These are phyloP conservation scores for Hestina assimilis DNA, from an alignment of 1,140 invertebrate genomes.

Conservation along the genomic window DNA sequence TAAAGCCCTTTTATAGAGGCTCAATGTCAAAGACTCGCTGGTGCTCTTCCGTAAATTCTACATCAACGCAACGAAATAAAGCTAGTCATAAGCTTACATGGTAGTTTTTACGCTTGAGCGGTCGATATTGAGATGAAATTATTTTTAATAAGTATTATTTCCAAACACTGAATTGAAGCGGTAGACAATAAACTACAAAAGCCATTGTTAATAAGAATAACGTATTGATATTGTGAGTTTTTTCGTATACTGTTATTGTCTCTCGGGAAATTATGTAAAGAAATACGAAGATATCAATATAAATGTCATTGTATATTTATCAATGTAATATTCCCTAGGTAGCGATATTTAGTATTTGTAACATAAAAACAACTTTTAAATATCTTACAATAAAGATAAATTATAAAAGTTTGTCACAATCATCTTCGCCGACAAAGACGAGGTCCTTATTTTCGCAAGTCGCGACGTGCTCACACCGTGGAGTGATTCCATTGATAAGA, in stretches of 20 bases:
- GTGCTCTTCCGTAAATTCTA: no score
- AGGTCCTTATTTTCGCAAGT: no score
- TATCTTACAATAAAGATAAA: no score
- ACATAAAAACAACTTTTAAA: neutral
- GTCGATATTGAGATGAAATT: no score
- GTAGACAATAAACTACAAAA: neutral
- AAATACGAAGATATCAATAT: slow-evolving; percentile 36
- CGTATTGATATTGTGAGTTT: slow-evolving; percentile 10
- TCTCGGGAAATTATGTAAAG: slow-evolving; percentile 49
- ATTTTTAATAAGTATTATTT: neutral
- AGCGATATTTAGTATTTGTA: slow-evolving; percentile 22
- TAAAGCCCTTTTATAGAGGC: no score
- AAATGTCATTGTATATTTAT: slow-evolving; percentile 36
- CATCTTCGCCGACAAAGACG: no score
- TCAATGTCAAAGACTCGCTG: no score
- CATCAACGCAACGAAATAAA: no score
- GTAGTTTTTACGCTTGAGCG: neutral
- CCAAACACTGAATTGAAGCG: neutral
- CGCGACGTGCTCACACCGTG: no score
- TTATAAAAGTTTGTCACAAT: no score
- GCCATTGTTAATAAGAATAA: slow-evolving; percentile 10
- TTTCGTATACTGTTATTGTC: slow-evolving; percentile 26
- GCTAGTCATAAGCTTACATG: no score
- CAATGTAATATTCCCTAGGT: slow-evolving; percentile 23
- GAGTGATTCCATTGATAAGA: no score